A percentile compares a stretch with the other conserved stretches of the same genome.
phyloP scores from a whole-genome alignment of 2,888 invertebrate genomes.

The Hoplodrina blanda region DNA sequence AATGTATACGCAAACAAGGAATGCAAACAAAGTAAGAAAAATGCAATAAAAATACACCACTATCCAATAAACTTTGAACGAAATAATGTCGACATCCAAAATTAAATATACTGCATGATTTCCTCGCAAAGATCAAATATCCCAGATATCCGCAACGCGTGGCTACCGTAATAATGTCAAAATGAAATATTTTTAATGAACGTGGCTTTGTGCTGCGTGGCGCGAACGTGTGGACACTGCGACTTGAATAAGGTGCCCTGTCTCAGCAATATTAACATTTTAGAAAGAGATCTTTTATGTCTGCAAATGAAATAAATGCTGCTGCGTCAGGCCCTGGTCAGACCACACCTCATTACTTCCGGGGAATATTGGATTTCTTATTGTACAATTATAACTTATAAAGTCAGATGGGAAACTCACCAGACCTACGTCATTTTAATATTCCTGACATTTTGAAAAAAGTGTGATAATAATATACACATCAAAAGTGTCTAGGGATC shows the following conservation, averaged over 20 bases:
- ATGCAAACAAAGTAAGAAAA: conserved; percentile 3
- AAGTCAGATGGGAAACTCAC: no score
- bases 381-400: neutral
- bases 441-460: no score
- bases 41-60: conserved; percentile 15
- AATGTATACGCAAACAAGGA: neutral
- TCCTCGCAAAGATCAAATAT: conserved; percentile 58
- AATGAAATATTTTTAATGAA: conserved; percentile 69
- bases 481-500: no score
- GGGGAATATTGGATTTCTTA: neutral
- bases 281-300: conserved; percentile 24
- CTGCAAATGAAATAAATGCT: conserved; percentile 16
- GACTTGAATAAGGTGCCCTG: conserved; percentile 54
- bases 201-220: conserved; percentile 53
- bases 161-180: conserved; percentile 65
- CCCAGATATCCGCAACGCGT: conserved; percentile 50
- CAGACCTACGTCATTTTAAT: no score
- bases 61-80: conserved; percentile 29
- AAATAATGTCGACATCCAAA: conserved; percentile 40
- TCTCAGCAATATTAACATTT: conserved; percentile 63
- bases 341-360: conserved; percentile 2
- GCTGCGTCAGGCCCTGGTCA: conserved; percentile 18
- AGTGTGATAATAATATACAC: no score
- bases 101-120: conserved; percentile 60
- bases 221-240: conserved; percentile 58